These are phyloP conservation scores for Thymallus thymallus DNA, from an alignment of 2,113 vertebrate species.

Conservation along the genomic window DNA sequence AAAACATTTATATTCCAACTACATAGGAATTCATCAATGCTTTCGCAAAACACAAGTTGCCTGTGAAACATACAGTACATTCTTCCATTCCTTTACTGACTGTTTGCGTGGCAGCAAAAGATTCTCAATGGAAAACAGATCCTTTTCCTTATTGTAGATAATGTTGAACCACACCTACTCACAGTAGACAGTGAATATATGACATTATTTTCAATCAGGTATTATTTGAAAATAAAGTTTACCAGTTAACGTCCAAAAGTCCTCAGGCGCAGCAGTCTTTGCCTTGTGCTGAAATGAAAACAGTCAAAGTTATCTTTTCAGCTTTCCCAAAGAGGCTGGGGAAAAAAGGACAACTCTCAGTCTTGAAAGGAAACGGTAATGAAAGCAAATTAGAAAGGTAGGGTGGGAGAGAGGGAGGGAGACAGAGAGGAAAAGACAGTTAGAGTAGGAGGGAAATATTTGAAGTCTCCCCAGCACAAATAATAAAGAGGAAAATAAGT, in stretches of 20 bases:
- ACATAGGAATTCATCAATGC: neutral
- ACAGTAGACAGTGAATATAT: neutral
- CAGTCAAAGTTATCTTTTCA: neutral
- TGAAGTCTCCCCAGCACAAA: neutral
- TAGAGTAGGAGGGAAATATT: slow-evolving; percentile 15
- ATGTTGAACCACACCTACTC: neutral
- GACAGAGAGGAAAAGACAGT: slow-evolving; percentile 31
- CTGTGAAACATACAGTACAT: neutral
- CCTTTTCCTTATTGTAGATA: too few relatives aligned
- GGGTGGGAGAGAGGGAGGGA: neutral
- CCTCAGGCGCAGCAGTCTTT: neutral
- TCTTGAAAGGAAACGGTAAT: neutral
- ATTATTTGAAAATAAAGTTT: neutral
- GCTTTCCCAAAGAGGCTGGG: neutral
- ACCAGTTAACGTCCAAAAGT: neutral
- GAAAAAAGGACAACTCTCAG: neutral
- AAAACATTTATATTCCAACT: too few relatives aligned
- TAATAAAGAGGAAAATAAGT: slow-evolving; percentile 30
- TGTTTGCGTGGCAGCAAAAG: too few relatives aligned
- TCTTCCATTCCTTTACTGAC: neutral
- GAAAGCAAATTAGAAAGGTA: neutral
- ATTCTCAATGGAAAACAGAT: too few relatives aligned
- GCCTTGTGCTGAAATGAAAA: neutral
- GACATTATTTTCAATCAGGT: neutral
- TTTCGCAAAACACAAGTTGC: neutral